phyloP scores from a whole-genome alignment of 2,888 invertebrate species.

The Synanthedon vespiformis region DNA sequence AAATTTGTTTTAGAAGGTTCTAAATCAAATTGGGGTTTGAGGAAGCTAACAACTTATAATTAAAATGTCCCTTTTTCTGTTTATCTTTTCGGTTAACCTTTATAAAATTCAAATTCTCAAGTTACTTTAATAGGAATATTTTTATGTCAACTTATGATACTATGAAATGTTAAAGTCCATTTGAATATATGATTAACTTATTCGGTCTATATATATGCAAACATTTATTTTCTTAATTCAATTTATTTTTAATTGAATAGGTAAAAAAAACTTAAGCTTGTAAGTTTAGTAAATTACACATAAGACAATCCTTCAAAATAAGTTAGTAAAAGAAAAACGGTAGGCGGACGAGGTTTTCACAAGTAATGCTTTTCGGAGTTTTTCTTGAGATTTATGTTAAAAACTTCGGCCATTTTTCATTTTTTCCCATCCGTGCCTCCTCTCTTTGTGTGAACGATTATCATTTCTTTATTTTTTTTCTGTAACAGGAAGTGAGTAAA shows the following conservation, averaged over 20 bases:
- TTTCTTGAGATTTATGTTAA: constrained; percentile 60
- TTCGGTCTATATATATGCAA: background rate
- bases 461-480: constrained; percentile 40
- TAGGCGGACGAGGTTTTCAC: constrained; percentile 32
- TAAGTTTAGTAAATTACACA: background rate
- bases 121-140: too few species aligned
- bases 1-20: background rate
- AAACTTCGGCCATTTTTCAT: constrained; percentile 64
- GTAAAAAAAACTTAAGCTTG: too few species aligned
- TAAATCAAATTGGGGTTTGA: background rate
- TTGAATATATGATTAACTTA: background rate
- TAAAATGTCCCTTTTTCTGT: too few species aligned
- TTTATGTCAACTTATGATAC: too few species aligned
- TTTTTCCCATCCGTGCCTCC: constrained; percentile 31
- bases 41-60: too few species aligned
- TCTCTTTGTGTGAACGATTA: constrained; percentile 58
- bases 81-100: too few species aligned
- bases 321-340: constrained; percentile 20
- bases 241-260: too few species aligned
- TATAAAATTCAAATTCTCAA: too few species aligned
- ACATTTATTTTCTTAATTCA: too few species aligned
- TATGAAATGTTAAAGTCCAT: too few species aligned
- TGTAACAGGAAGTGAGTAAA: background rate
- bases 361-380: constrained; percentile 56
- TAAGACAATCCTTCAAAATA: constrained; percentile 17